phyloP scores from a whole-genome alignment of 2,797 vertebrate species.

The Valencia hispanica region DNA sequence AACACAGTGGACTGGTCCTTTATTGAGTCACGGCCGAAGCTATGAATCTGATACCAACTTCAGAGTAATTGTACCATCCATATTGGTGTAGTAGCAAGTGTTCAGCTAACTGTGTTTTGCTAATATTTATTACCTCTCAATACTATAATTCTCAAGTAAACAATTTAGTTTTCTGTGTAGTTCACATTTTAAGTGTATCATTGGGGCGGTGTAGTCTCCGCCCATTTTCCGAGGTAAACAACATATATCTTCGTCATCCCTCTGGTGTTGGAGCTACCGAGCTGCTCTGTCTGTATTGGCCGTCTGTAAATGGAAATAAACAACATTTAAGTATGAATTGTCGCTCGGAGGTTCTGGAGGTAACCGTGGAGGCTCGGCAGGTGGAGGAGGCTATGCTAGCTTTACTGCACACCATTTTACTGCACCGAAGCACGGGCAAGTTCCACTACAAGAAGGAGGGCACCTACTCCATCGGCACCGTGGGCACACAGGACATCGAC shows the following conservation, averaged over 20 bases:
- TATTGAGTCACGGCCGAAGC: not conserved
- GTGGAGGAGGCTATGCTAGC: constrained; percentile 95
- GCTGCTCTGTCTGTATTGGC: not conserved
- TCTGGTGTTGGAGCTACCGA: constrained; percentile 13
- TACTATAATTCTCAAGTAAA: accelerated
- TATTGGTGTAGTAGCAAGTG: constrained; percentile 22
- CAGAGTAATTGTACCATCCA: not conserved
- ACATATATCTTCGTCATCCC: constrained; percentile 28
- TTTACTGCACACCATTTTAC: constrained; percentile 90
- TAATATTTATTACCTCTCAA: not conserved
- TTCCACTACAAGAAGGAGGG: constrained; percentile 99
- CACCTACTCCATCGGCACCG: constrained; percentile 97
- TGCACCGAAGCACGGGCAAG: constrained; percentile 97
- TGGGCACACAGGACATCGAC: constrained; percentile 94
- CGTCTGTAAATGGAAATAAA: constrained; percentile 40
- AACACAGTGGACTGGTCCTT: not conserved
- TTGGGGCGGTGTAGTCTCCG: constrained; percentile 2
- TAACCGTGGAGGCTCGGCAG: constrained; percentile 94
- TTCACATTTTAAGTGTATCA: not conserved
- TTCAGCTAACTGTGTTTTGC: constrained; percentile 7
- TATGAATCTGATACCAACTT: constrained; percentile 40
- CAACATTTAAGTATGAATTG: constrained; percentile 88
- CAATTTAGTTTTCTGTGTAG: not conserved
- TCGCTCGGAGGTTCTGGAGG: constrained; percentile 94
- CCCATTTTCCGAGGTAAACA: constrained; percentile 59